A percentile compares a stretch with the other conserved stretches of the same genome.
These are phyloP conservation scores for Macroteleia sp. DNA, from an alignment of 2,888 invertebrate species.

Conservation along the genomic window DNA sequence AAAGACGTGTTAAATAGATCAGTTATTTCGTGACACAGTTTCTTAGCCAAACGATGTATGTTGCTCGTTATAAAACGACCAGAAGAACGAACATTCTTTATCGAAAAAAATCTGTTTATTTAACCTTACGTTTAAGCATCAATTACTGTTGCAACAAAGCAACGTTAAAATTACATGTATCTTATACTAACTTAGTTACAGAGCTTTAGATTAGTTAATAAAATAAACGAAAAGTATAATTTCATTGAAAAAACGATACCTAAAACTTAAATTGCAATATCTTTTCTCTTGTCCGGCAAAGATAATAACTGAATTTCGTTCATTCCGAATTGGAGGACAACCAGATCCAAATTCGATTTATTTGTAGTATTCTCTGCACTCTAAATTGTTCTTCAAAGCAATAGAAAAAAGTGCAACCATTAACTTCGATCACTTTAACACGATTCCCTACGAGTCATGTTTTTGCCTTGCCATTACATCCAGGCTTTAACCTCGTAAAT, in stretches of 20 bases:
- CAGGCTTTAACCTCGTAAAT: slow-evolving; percentile 30
- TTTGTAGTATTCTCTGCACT: slow-evolving; percentile 11
- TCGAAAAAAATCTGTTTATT: too few species aligned
- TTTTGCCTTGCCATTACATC: slow-evolving; percentile 34
- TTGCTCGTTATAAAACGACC: slow-evolving; percentile 8
- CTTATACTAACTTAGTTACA: too few species aligned
- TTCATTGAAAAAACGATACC: too few species aligned
- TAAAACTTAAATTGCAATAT: too few species aligned
- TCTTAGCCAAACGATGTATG: slow-evolving; percentile 3
- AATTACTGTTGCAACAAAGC: too few species aligned
- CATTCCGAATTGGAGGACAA: not conserved
- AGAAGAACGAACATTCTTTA: slow-evolving; percentile 15
- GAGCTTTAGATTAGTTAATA: too few species aligned
- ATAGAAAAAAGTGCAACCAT: slow-evolving; percentile 30
- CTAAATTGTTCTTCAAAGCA: slow-evolving; percentile 19
- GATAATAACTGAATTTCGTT: slow-evolving; percentile 9
- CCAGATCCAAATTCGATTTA: slow-evolving; percentile 19
- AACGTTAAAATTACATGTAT: too few species aligned
- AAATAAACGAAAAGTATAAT: too few species aligned
- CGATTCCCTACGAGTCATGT: slow-evolving; percentile 4
- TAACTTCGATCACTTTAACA: slow-evolving; percentile 49
- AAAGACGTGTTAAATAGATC: slow-evolving; percentile 37
- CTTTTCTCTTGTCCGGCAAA: not conserved
- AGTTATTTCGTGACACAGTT: slow-evolving; percentile 17
- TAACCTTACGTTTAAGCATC: too few species aligned